Base-by-base conservation (phyloP, 2,113 vertebrate genomes). In the Garra rufa region DNA sequence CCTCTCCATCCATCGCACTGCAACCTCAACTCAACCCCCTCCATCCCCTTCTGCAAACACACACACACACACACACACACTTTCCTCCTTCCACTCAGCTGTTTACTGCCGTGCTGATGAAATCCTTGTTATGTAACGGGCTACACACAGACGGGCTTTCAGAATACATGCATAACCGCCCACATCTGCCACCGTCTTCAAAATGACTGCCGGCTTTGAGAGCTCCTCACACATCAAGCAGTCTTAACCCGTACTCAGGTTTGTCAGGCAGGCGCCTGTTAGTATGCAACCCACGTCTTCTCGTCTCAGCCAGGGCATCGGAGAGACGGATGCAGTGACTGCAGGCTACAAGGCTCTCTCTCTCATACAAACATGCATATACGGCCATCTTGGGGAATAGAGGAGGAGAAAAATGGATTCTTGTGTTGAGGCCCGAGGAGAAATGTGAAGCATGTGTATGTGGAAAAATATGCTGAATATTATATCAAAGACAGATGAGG, bases 111-210 rank as follows among this genome's bases (percentile, higher is more conserved):
- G 79, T 43, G 28, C 46, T 77, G 43, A 76, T 57, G 34, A 86
- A 89, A 89, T 81, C 28, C 79, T 76, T 6, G 82, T 88, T 90
- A 85, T 77, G 74, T 85, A 90, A 79, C 78, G 38, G 14, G 71
- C 44, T 28, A 65, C 17, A 74, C 76, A 82, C 48, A 43, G 63
- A 50, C 17, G 38, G 55, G 41, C 50, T 43, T 52, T 75, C 85
- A 67, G 75, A 77, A 78, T 82, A 86, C 55, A 88, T 26, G 46
- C 86, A n/a, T 41, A 75, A 50, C 73, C 74, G 57, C 74, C 79
- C 28, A 74, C 82, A 83, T 38, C 24, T 76, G 41, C 67, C 77
- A 46, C 5, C 4, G 28, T 26, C 75, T 48, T 83, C 55, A 85
- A 73, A 83, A 78, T 28, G 34, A 63, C 74, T 9, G 50, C 50